Evolutionary conservation across 2,888 invertebrate genomes (phyloP), one percentile per base, ranked within the genome.

Genomic region (Acronicta alni): DNA sequence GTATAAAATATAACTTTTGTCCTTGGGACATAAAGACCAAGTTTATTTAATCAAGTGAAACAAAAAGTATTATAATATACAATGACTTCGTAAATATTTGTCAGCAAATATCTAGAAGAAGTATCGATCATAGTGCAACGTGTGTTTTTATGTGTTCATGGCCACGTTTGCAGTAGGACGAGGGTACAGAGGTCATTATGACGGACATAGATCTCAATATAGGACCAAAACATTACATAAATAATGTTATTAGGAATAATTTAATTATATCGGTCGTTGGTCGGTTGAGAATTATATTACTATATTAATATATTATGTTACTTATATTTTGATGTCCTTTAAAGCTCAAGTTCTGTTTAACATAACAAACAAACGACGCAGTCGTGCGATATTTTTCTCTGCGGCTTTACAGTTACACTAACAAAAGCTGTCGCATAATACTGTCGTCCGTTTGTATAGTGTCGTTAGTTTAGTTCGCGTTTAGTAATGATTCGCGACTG

Each of bases 381-480:
- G 32, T 26, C 18, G n/a, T 12, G 7, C 20, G 45, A 63, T 49
- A 62, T 57, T 52, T 49, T 66, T 10, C 39, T 10, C 54, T 12
- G 44, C 60, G 52, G 39, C 48, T 30, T 48, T 48, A 10, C 35
- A 23, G 63, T 48, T 62, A 63, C 63, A 53, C 51, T 52, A 53
- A 68, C 44, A 49, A 67, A 48, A 67, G 54, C 32, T 35, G 63
- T 43, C 44, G 41, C 44, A 42, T 62, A 52, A 32, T 30, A 18
- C 17, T 43, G 58, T 46, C 51, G 43, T 18, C 18, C 2, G 23
- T 43, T 63, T 63, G 64, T 53, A 62, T n/a, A n/a, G 12, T 35
- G 49, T 57, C 68, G 61, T 67, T 67, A 63, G 69, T 53, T 49
- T 37, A n/a, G n/a, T n/a, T n/a, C n/a, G 53, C 42, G 43, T 58